Conservation (phyloP, 2,113 vertebrate species). For the Scalopus aquaticus region DNA sequence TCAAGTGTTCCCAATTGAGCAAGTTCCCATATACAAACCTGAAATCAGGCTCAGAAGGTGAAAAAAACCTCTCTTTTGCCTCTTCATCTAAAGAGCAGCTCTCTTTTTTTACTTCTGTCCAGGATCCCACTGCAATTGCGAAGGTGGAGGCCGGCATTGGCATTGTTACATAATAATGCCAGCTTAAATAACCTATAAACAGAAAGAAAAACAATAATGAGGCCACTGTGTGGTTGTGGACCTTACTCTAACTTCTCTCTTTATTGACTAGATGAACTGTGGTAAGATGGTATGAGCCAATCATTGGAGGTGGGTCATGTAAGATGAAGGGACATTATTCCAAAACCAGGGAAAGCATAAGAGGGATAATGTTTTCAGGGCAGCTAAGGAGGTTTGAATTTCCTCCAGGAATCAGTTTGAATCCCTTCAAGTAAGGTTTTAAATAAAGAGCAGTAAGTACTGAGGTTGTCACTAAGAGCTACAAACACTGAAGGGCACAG, state of each 20-base stretch:
- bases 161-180: constrained; percentile 97
- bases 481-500: neutral
- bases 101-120: constrained; percentile 87
- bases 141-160: constrained; percentile 98
- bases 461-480: neutral
- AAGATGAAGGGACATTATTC: neutral
- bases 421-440: neutral
- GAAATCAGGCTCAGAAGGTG: constrained; percentile 79
- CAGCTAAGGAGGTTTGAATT: neutral
- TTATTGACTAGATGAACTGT: neutral
- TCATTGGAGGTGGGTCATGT: neutral
- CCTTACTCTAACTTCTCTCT: neutral
- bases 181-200: constrained; percentile 86
- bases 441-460: neutral
- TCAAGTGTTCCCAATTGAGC: constrained; percentile 53
- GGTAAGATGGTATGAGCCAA: neutral
- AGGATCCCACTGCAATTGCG: constrained; percentile 94
- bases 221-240: neutral
- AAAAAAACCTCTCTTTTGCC: constrained; percentile 15
- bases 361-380: neutral
- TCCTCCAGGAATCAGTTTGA: neutral
- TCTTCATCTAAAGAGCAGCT: constrained; percentile 45
- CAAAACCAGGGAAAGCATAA: neutral
- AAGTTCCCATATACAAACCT: constrained; percentile 87
- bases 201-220: constrained; percentile 49